A percentile compares a stretch with the other conserved stretches of the same genome.
Evolutionary conservation across 2,888 invertebrate genomes (phyloP).

Genomic region (Melanostoma mellinum): DNA sequence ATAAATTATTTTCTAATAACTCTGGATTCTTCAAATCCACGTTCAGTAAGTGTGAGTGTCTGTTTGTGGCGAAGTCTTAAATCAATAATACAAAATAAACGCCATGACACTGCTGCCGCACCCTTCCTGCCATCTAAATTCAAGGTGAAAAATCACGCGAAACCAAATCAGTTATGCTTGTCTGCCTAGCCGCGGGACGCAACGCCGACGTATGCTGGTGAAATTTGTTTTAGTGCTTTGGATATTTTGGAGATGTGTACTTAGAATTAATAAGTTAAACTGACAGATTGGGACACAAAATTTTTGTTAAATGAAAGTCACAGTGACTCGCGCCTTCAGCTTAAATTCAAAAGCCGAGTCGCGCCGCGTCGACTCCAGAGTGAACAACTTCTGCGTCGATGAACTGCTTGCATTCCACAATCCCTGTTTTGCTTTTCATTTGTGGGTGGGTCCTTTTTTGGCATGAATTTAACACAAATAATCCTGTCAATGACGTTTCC

Average conservation of each 20-base stretch:
- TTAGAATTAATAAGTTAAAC: neutral
- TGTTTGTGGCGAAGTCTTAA: slow-evolving; percentile 11
- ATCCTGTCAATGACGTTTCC: slow-evolving; percentile 24
- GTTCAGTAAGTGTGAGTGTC: slow-evolving; percentile 53
- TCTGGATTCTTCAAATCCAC: slow-evolving; percentile 56
- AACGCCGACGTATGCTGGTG: no score
- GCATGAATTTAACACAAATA: slow-evolving; percentile 19
- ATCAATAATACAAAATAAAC: slow-evolving; percentile 34
- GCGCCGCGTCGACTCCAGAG: no score
- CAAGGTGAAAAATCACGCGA: slow-evolving; percentile 60
- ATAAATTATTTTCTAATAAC: slow-evolving; percentile 52
- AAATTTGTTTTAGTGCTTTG: no score
- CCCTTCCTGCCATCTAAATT: slow-evolving; percentile 63
- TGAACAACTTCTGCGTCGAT: neutral
- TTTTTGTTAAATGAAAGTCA: neutral
- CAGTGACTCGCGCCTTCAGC: no score
- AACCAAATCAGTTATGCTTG: slow-evolving; percentile 29
- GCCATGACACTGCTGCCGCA: slow-evolving; percentile 48
- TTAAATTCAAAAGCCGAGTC: neutral
- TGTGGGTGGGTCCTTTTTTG: slow-evolving; percentile 25
- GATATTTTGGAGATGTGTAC: slow-evolving; percentile 2
- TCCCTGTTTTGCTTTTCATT: neutral
- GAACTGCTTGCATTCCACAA: neutral
- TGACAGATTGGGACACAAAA: neutral
- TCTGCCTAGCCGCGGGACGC: neutral